Evolutionary conservation across 92 coral and sea anemone genomes (phyloP).

Genomic region (Epizoanthus scotinus): DNA sequence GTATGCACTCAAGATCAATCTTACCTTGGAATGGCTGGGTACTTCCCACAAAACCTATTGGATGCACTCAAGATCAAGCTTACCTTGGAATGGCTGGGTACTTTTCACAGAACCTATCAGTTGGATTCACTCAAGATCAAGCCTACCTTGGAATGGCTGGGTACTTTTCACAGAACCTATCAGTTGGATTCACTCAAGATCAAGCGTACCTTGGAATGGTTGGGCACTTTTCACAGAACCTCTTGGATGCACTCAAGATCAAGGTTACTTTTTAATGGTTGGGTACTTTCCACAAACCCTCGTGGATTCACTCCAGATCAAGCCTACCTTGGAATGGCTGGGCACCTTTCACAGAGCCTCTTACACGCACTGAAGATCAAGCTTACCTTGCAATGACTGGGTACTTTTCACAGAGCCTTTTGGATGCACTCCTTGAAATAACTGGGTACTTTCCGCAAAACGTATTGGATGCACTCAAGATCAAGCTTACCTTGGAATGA

Average conservation of each 20-base stretch:
- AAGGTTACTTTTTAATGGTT: no score
- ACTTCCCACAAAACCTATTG: conserved; percentile 46
- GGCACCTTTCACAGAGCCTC: no score
- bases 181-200: not conserved
- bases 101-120: not conserved
- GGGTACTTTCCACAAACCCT: no score
- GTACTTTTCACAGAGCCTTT: no score
- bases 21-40: conserved; percentile 76
- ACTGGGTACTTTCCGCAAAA: conserved; percentile 62
- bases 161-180: conserved; percentile 50
- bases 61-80: not conserved
- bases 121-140: not conserved
- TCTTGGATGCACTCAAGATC: no score
- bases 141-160: conserved; percentile 77
- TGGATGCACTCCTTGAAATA: no score
- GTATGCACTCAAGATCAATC: no score
- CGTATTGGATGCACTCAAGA: not conserved
- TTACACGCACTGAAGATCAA: no score
- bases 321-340: conserved; percentile 67
- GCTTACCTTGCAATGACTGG: no score
- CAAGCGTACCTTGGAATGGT: conserved; percentile 75
- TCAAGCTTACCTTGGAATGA: not conserved
- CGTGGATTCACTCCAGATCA: no score
- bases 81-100: not conserved
- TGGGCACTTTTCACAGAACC: no score